Base-by-base conservation (phyloP, 2,113 vertebrate genomes). In the Callionymus lyra region DNA sequence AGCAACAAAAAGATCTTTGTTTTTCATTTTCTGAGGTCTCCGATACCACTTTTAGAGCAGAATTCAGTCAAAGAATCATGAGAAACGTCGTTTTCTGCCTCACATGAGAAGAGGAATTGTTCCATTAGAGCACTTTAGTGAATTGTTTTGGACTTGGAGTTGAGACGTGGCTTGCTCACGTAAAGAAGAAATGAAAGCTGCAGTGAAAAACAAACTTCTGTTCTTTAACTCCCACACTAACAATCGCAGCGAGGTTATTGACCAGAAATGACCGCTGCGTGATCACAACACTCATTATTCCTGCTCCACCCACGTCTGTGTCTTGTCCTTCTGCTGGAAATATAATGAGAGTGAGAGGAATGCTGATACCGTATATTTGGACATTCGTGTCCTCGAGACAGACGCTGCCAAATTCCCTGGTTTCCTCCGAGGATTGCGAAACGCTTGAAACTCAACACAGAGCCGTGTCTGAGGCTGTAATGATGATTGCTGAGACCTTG, bases 401-500 rank as follows among this genome's bases (percentile, higher is more conserved):
- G 52, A 31, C 14, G 10, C 15, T 68, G 73, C 73, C 77, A 72
- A 74, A 72, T 67, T 68, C 61, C 48, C 72, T 42, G 48, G 57
- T 72, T 72, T 69, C 68, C 70, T 50, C 32, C 15, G 70, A 67
- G 70, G 57, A 74, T 81, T 77, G 71, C 38, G 56, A 79, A 81
- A 79, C 50, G 44, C 65, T n/a, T 71, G 70, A 57, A 73, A 77
- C 59, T 76, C 69, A 59, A 65, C 73, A 50, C 65, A 61, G 39
- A 16, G 68, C 42, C 68, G 21, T 46, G 67, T 50, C 63, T 52
- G 62, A 64, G 76, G 68, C 65, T 51, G 59, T 80, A 69, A 76
- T 74, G 62, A 77, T 79, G 80, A 80, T 75, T 57, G 47, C 61
- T 6, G 16, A 75, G 69, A 56, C 70, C 76, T 78, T 72, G 72